Conservation (phyloP, 2,797 vertebrate species). For the Diceros bicornis region DNA sequence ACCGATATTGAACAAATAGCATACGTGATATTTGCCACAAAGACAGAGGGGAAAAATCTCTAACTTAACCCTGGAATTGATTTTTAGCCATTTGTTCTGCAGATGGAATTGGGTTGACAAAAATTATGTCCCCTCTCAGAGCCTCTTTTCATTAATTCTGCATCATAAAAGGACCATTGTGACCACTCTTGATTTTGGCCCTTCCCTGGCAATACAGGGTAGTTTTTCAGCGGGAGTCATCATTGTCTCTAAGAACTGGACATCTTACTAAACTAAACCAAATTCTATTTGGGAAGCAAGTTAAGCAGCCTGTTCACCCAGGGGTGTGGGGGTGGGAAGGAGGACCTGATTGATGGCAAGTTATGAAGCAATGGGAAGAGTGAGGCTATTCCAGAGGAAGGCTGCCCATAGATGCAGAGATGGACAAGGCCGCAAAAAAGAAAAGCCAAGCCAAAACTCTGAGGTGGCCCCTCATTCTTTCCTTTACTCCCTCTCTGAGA, state of each 20-base stretch:
- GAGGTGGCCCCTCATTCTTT: neutral
- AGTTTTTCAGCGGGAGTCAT: neutral
- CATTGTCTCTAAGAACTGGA: neutral
- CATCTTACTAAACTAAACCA: neutral
- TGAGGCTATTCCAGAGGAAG: neutral
- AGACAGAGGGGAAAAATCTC: neutral
- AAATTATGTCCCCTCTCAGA: neutral
- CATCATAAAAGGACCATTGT: neutral
- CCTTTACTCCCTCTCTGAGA: neutral
- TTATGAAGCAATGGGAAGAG: neutral
- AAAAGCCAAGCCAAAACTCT: neutral
- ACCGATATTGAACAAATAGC: neutral
- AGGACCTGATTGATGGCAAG: neutral
- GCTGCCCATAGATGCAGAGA: neutral
- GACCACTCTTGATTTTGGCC: neutral
- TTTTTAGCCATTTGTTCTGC: neutral
- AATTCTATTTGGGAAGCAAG: neutral
- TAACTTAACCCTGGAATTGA: neutral
- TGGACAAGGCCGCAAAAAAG: neutral
- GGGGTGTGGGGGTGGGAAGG: fast-evolving
- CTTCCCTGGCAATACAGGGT: neutral
- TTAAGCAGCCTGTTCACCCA: neutral
- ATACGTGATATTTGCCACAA: fast-evolving
- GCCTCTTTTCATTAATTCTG: neutral
- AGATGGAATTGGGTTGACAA: neutral